Conservation (phyloP, 2,797 vertebrate genomes). For the Halcyon chelicuti region DNA sequence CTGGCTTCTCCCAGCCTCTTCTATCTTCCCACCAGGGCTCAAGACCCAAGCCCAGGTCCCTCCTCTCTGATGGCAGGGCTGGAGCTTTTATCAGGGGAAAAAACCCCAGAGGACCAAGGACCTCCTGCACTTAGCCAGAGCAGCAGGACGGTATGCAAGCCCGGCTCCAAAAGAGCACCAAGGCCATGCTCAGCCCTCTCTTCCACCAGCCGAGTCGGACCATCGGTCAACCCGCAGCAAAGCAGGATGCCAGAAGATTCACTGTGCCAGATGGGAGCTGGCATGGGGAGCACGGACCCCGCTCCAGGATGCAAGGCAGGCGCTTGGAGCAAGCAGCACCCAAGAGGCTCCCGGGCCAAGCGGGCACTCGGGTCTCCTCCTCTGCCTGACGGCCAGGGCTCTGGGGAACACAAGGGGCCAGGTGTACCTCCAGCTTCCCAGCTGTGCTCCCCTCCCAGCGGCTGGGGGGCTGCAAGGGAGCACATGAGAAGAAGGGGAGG, state of each 20-base stretch:
- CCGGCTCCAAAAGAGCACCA: not conserved
- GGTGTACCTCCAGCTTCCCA: fast-evolving
- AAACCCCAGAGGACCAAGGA: not conserved
- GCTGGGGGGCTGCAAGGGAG: not conserved
- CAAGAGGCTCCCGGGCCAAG: not conserved
- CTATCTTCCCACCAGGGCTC: fast-evolving
- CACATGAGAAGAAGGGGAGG: not conserved
- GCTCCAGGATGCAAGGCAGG: not conserved
- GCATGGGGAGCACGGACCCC: not conserved
- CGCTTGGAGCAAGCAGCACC: fast-evolving
- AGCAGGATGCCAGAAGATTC: fast-evolving
- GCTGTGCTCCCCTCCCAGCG: fast-evolving
- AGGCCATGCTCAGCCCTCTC: not conserved
- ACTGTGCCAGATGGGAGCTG: fast-evolving
- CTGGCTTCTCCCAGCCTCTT: not conserved
- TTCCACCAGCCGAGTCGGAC: fast-evolving
- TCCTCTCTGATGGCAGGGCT: fast-evolving
- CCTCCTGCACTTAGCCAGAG: fast-evolving
- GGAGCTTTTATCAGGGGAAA: not conserved
- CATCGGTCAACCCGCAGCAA: not conserved
- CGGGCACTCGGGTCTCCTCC: not conserved
- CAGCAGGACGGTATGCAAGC: fast-evolving
- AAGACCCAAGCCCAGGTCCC: not conserved
- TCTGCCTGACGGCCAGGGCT: not conserved
- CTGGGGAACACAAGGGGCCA: fast-evolving